These are phyloP conservation scores for Enteromius argenteus DNA, from an alignment of 2,797 vertebrate genomes.

Conservation along the genomic window DNA sequence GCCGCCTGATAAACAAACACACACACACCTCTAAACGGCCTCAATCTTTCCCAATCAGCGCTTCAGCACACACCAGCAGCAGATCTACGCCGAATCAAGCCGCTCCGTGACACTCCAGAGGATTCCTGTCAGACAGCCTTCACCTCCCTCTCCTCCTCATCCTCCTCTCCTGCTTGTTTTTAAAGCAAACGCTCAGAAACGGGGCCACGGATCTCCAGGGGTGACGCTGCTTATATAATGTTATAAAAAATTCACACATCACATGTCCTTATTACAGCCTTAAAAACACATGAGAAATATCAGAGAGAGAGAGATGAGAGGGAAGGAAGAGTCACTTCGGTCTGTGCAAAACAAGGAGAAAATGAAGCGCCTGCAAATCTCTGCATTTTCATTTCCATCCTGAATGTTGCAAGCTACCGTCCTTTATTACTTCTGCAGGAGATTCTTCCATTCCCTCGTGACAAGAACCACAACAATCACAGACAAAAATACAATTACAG, in stretches of 20 bases:
- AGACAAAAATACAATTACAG: slow-evolving; percentile 67
- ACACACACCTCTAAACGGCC: background rate
- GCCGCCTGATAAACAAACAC: background rate
- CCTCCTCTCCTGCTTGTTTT: slow-evolving; percentile 75
- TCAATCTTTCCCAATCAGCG: background rate
- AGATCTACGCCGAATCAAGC: background rate
- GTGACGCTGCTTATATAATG: slow-evolving; percentile 79
- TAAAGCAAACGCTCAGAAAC: slow-evolving; percentile 71
- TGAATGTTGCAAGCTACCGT: slow-evolving; percentile 25
- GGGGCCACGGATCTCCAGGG: slow-evolving; percentile 81
- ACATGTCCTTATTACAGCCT: slow-evolving; percentile 76
- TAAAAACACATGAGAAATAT: slow-evolving; percentile 57
- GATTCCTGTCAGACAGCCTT: slow-evolving; percentile 18
- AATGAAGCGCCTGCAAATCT: slow-evolving; percentile 52
- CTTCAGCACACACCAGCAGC: background rate
- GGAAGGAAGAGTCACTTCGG: background rate
- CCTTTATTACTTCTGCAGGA: slow-evolving; percentile 62
- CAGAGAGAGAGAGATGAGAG: slow-evolving; percentile 24
- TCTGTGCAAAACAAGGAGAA: slow-evolving; percentile 21
- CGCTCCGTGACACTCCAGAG: background rate
- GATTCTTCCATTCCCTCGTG: slow-evolving; percentile 56
- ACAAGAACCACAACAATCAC: slow-evolving; percentile 53
- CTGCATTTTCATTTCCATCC: slow-evolving; percentile 35
- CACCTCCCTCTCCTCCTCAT: slow-evolving; percentile 23
- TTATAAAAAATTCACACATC: slow-evolving; percentile 82